A percentile compares a stretch with the other conserved stretches of the same genome.
These are phyloP conservation scores for Lasioglossum pauxillum DNA, from an alignment of 2,888 invertebrate genomes.

Conservation along the genomic window DNA sequence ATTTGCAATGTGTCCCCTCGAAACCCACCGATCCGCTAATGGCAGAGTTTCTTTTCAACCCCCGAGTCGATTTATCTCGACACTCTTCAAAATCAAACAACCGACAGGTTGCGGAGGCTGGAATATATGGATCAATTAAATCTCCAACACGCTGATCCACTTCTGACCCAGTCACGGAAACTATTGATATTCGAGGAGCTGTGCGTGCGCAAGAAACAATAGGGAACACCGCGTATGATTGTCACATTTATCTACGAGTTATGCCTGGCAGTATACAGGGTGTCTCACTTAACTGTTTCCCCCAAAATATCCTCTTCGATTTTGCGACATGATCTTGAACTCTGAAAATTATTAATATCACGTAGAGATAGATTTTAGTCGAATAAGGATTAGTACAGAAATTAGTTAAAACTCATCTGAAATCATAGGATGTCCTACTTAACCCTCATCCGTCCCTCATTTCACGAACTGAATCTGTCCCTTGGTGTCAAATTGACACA, in stretches of 20 bases:
- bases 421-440: too few species aligned
- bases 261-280: too few species aligned
- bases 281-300: too few species aligned
- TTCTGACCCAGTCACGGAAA: background rate
- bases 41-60: background rate
- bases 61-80: background rate
- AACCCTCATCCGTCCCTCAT: too few species aligned
- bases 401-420: too few species aligned
- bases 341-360: too few species aligned
- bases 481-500: too few species aligned
- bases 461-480: too few species aligned
- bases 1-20: background rate
- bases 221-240: background rate
- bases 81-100: background rate
- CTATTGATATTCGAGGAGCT: conserved; percentile 1
- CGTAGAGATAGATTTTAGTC: too few species aligned
- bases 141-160: background rate
- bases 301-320: too few species aligned
- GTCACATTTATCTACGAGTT: background rate
- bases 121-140: background rate
- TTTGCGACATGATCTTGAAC: too few species aligned
- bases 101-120: background rate
- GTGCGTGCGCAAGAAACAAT: background rate
- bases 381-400: too few species aligned
- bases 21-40: background rate